A percentile compares a stretch with the other conserved stretches of the same genome.
These are phyloP conservation scores for Melanophora roralis DNA, from an alignment of 2,888 invertebrate species.

Conservation along the genomic window DNA sequence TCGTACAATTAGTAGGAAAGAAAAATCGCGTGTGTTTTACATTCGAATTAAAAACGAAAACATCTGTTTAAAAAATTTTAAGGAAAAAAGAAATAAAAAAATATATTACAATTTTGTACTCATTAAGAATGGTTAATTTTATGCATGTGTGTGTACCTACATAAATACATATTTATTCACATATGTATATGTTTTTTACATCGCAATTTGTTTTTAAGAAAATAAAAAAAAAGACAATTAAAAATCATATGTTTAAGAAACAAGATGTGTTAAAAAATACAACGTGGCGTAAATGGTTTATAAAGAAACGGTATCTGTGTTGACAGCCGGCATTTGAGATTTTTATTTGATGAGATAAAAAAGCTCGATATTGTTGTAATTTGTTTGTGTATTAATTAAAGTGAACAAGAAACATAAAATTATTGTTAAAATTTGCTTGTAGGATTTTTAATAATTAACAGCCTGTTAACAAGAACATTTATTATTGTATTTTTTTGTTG, in stretches of 20 bases:
- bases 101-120: neutral
- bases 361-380: neutral
- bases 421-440: neutral
- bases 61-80: slow-evolving; percentile 29
- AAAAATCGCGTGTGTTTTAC: neutral
- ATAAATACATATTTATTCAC: too few relatives aligned
- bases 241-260: slow-evolving; percentile 8
- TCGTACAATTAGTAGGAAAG: neutral
- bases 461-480: neutral
- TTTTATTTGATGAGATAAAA: neutral
- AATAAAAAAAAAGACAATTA: neutral
- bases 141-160: too few relatives aligned
- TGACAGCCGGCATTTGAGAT: slow-evolving; percentile 40
- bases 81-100: neutral
- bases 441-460: neutral
- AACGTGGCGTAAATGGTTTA: slow-evolving; percentile 35
- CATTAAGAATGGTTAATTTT: neutral
- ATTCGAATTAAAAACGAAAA: slow-evolving; percentile 8
- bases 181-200: neutral
- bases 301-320: slow-evolving; percentile 3
- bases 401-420: neutral
- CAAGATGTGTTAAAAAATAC: neutral
- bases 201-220: too few relatives aligned
- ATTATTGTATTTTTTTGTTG: neutral
- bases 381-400: neutral